These are phyloP conservation scores for Drosophila neocordata DNA, from an alignment of 1,140 invertebrate species.

Conservation along the genomic window DNA sequence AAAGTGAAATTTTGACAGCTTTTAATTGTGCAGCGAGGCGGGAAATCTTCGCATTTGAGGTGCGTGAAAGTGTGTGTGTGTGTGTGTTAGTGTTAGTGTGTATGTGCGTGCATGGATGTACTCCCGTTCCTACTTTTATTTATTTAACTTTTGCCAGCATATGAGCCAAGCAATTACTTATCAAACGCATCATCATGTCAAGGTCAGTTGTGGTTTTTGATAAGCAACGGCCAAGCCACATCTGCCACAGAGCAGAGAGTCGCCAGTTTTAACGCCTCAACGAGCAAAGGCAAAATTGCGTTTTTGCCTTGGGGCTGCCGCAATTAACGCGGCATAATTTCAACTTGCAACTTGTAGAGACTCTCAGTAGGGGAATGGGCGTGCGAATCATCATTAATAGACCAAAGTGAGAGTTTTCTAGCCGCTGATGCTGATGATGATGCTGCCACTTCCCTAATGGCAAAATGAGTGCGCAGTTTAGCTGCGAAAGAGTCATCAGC, in stretches of 20 bases:
- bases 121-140: background rate
- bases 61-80: background rate
- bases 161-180: constrained; percentile 31
- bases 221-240: constrained; percentile 24
- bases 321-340: constrained; percentile 75
- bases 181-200: constrained; percentile 39
- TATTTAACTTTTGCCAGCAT: constrained; percentile 8
- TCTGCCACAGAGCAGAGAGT: background rate
- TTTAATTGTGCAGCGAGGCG: constrained; percentile 74
- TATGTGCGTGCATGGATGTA: background rate
- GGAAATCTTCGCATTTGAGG: constrained; percentile 27
- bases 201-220: constrained; percentile 37
- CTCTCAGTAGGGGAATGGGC: constrained; percentile 19
- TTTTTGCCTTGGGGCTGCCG: constrained; percentile 60
- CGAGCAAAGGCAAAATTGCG: constrained; percentile 64
- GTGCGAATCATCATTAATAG: constrained; percentile 78
- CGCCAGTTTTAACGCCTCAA: constrained; percentile 66
- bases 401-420: constrained; percentile 70
- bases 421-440: constrained; percentile 15
- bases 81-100: no score
- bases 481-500: constrained; percentile 31
- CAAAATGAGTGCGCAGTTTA: constrained; percentile 47
- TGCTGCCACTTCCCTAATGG: constrained; percentile 52
- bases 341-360: constrained; percentile 27
- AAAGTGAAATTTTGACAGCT: constrained; percentile 74